Base-by-base conservation (phyloP, 2,888 invertebrate species). In the Eupithecia insigniata region DNA sequence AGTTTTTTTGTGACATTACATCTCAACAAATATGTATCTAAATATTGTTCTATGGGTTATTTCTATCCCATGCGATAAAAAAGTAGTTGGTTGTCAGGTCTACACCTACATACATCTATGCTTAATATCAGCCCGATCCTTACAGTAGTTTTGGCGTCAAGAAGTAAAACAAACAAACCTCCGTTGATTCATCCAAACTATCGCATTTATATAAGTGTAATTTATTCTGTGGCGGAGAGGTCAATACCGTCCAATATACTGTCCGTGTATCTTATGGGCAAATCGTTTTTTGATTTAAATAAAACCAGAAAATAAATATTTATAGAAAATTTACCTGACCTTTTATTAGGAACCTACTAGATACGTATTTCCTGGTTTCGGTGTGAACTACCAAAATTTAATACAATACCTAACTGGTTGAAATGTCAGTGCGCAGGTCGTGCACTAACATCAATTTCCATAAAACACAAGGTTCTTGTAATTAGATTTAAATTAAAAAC, bases 391-490 rank as follows among this genome's bases (percentile, higher is more conserved):
- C 55, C 12, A 46, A 65, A 70, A 67, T 58, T 28, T 62, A n/a
- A 34, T n/a, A 66, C 16, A 12, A 65, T 67, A n/a, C n/a, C n/a
- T n/a, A 66, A 67, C 46, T 43, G 61, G 22, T 51, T 51, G 46
- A 51, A 43, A 43, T 43, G 22, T 22, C 10, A 43, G 43, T 43
- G 43, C 43, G 43, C 43, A 30, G 61, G 16, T 32, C 2, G 65
- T 61, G 30, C 32, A 58, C 62, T 60, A 70, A 69, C 66, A 75
- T 66, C 55, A 71, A 71, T 71, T 71, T 74, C 71, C 65, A 69
- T 71, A 71, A 26, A 66, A 65, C 65, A 66, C 74, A 78, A 78
- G 74, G 73, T 66, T 72, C 68, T 22, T 34, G 67, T 70, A 65
- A 76, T 67, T 64, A 71, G 60, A 71, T 62, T 67, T 62, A 70